Percentiles rank a stretch among this genome's conserved stretches.
Conservation (phyloP, 1,140 invertebrate genomes). For the Diorhabda carinulata region DNA sequence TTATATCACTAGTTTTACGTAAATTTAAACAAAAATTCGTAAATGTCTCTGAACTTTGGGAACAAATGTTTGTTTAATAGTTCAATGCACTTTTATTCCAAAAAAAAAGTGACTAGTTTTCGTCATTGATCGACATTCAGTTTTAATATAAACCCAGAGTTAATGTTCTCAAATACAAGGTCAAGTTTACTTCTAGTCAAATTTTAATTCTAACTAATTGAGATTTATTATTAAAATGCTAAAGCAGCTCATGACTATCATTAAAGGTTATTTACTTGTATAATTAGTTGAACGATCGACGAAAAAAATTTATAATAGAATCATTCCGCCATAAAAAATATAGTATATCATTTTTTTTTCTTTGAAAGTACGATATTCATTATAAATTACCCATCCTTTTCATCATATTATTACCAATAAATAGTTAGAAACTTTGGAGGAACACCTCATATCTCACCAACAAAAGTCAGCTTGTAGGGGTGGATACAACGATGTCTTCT, state of each 20-base stretch:
- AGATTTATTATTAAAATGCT: not conserved
- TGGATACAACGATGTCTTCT: too few relatives aligned
- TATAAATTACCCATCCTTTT: too few relatives aligned
- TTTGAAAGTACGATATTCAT: too few relatives aligned
- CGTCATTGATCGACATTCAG: not conserved
- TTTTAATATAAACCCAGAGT: not conserved
- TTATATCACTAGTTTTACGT: not conserved
- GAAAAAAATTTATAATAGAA: not conserved
- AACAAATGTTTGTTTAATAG: not conserved
- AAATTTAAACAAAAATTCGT: not conserved
- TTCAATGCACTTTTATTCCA: not conserved
- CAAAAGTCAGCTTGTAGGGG: too few relatives aligned
- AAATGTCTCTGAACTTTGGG: not conserved
- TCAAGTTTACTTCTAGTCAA: not conserved
- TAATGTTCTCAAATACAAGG: not conserved
- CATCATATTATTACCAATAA: too few relatives aligned
- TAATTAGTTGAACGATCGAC: not conserved
- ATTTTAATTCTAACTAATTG: not conserved
- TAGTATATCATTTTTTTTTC: too few relatives aligned
- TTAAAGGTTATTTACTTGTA: not conserved
- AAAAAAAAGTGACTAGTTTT: not conserved
- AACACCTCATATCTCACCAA: too few relatives aligned
- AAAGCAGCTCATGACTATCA: not conserved
- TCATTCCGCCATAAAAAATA: too few relatives aligned
- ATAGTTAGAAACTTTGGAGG: too few relatives aligned